Percentiles rank a stretch among this genome's conserved stretches.
These are phyloP conservation scores for Acanthococcus lagerstroemiae DNA, from an alignment of 2,888 invertebrate species.

Conservation along the genomic window DNA sequence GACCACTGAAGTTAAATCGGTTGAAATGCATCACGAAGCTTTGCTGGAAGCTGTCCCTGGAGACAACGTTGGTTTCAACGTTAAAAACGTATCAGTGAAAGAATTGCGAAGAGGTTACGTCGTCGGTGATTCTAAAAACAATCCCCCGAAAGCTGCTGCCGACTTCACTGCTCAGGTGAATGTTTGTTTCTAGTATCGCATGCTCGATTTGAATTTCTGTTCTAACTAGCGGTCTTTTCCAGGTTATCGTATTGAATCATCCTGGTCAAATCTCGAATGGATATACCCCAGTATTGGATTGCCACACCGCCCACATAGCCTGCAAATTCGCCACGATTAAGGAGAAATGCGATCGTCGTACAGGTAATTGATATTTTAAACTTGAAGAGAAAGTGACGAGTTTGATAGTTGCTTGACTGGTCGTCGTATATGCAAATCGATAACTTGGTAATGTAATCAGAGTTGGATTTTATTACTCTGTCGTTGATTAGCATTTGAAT, in stretches of 20 bases:
- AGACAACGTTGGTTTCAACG: constrained; percentile 99
- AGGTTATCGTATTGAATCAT: constrained; percentile 87
- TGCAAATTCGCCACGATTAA: constrained; percentile 99
- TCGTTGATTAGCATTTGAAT: too few relatives aligned
- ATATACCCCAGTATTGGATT: constrained; percentile 98
- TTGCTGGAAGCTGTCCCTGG: constrained; percentile 91
- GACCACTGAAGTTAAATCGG: constrained; percentile 99
- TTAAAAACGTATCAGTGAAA: constrained; percentile 99
- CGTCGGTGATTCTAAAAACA: constrained; percentile 93
- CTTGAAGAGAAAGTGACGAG: too few relatives aligned
- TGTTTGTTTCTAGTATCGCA: not conserved
- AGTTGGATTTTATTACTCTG: too few relatives aligned
- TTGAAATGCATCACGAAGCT: constrained; percentile 99
- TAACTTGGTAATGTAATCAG: too few relatives aligned
- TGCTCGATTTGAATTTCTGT: too few relatives aligned
- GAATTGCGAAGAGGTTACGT: constrained; percentile 99
- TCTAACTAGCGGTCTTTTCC: not conserved
- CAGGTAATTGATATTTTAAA: too few relatives aligned
- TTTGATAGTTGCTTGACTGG: too few relatives aligned
- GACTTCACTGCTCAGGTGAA: constrained; percentile 85
- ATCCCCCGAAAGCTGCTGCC: constrained; percentile 87
- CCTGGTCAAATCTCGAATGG: constrained; percentile 98
- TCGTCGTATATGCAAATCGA: too few relatives aligned
- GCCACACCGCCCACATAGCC: constrained; percentile 99
- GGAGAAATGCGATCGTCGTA: constrained; percentile 98